Evolutionary conservation across 2,797 vertebrate species (phyloP).

Genomic region (Semaprochilodus insignis): DNA sequence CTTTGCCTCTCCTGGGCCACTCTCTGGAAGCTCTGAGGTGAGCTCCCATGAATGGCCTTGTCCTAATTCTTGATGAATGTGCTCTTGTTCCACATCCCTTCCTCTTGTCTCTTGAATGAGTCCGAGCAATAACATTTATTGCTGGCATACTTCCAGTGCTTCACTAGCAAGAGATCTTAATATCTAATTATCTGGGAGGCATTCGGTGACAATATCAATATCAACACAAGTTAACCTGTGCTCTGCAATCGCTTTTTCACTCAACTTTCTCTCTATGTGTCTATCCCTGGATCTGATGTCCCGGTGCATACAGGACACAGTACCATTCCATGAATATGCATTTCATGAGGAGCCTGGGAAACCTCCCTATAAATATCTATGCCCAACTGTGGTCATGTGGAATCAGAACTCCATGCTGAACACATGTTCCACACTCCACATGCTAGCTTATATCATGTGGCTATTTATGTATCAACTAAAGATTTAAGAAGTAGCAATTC

Average conservation of each 20-base stretch:
- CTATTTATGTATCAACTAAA: not conserved
- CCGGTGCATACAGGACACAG: not conserved
- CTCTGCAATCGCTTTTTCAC: too few species aligned
- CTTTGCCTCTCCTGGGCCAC: not conserved
- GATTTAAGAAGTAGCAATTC: not conserved
- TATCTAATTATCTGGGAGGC: not conserved
- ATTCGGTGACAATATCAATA: not conserved
- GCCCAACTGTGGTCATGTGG: conserved; percentile 42
- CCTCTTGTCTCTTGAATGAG: not conserved
- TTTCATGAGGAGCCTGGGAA: not conserved
- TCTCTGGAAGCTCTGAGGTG: not conserved
- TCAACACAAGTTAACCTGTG: not conserved
- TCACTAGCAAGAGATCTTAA: not conserved
- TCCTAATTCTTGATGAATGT: conserved; percentile 2
- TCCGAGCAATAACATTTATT: not conserved
- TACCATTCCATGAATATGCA: not conserved
- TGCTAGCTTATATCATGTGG: not conserved
- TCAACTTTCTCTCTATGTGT: not conserved
- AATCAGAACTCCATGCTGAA: conserved; percentile 26
- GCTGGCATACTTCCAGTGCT: not conserved
- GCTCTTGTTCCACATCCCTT: not conserved
- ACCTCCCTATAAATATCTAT: conserved; percentile 31
- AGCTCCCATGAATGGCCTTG: not conserved
- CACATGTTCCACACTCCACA: not conserved
- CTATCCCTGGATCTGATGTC: not conserved